Base-by-base conservation (phyloP, 92 coral and sea anemone species). In the Anthopleura xanthogrammica region DNA sequence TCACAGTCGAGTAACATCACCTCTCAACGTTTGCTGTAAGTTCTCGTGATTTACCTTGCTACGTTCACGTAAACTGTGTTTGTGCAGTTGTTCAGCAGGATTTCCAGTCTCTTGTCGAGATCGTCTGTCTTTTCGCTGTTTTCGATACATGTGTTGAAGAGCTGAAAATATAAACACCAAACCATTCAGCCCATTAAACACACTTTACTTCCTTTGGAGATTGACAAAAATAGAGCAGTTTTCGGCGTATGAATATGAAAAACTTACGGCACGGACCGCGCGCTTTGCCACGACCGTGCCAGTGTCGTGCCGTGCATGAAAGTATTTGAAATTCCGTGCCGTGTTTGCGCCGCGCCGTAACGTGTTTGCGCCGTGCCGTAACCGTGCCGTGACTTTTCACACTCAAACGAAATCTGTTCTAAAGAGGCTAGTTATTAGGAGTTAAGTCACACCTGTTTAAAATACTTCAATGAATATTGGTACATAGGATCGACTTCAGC, bases 401-500 rank as follows among this genome's bases (percentile, higher is more conserved):
- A 29, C 36, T 29, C 36, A 29, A 0, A 29, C 36, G 36, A 1
- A 1, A 29, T 29, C 36, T 29, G 36, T 1, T 1, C 14, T 76
- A 36, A 48, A 41, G 77, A 46, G 8, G 0, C 54, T n/a, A 43
- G 4, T 1, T 29, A 29, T 12, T 7, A 40, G 20, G 17, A 4
- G 1, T 23, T 9, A 20, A 71, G 64, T 76, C 41, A 54, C 82
- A 92, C 98, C 95, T 95, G 98, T 75, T 94, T 94, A 72, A 95
- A 95, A 87, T 95, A 95, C 85, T 93, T 95, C 68, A 92, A 91
- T 36, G 98, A 95, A 77, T 95, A 93, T 80, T 95, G 98, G 83
- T 95, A 95, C 98, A 95, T 94, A 14, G 98, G 83, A 83, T 94
- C 97, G 80, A 96, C 95, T 76, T 95, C 98, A 64, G 98, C 98